Conservation (phyloP, 2,888 invertebrate species). For the Hypsopygia costalis region DNA sequence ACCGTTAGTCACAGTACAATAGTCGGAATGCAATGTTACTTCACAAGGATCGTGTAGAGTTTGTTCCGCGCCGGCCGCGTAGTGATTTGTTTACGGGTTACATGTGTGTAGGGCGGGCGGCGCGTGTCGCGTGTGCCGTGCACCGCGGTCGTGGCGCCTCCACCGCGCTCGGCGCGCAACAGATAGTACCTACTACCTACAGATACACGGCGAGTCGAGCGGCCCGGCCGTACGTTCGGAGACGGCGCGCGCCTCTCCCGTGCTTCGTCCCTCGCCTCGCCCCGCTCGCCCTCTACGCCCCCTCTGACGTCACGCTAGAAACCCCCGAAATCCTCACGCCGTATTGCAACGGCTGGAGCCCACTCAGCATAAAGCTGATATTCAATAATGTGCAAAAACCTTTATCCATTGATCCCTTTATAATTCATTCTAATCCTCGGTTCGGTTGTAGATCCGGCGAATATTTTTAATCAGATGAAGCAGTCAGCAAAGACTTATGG, state of each 20-base stretch:
- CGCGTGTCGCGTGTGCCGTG: slow-evolving; percentile 20
- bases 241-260: slow-evolving; percentile 51
- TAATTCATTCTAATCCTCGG: slow-evolving; percentile 11
- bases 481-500: background rate
- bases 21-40: slow-evolving; percentile 21
- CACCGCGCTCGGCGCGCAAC: slow-evolving; percentile 70
- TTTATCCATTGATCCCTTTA: slow-evolving; percentile 12
- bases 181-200: slow-evolving; percentile 56
- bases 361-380: slow-evolving; percentile 22
- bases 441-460: slow-evolving; percentile 6
- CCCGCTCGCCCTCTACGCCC: slow-evolving; percentile 28
- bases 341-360: slow-evolving; percentile 49
- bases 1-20: slow-evolving; percentile 26
- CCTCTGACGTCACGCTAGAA: slow-evolving; percentile 68
- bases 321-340: slow-evolving; percentile 60
- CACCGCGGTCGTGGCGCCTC: slow-evolving; percentile 42
- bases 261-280: slow-evolving; percentile 28
- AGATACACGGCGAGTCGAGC: slow-evolving; percentile 36
- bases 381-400: slow-evolving; percentile 21
- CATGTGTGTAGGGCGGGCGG: slow-evolving; percentile 44
- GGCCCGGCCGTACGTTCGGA: slow-evolving; percentile 31
- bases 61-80: slow-evolving; percentile 33
- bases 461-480: slow-evolving; percentile 2
- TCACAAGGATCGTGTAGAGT: slow-evolving; percentile 24
- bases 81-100: slow-evolving; percentile 59